Conservation (phyloP, 2,888 invertebrate species). For the Chalcis sispes region DNA sequence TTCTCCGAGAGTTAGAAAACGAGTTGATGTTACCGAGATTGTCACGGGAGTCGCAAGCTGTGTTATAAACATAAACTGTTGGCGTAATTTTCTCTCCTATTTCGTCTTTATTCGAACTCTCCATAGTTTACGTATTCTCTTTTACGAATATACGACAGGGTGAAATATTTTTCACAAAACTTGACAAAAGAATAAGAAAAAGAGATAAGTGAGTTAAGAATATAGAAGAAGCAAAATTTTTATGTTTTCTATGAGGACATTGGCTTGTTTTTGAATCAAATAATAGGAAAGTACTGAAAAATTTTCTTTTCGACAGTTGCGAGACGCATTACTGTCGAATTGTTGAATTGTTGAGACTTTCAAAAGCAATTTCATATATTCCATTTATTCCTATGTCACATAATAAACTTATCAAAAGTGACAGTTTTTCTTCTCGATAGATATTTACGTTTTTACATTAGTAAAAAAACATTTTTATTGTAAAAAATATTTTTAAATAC, state of each 20-base stretch:
- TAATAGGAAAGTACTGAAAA: neutral
- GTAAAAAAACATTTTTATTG: no score
- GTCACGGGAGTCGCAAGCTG: neutral
- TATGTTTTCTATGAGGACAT: no score
- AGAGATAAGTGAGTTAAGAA: no score
- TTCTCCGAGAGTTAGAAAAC: no score
- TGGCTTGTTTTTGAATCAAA: no score
- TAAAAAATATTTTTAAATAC: constrained; percentile 7
- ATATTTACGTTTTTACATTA: no score
- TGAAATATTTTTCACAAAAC: constrained; percentile 18
- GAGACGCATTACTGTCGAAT: no score
- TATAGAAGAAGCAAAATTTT: no score
- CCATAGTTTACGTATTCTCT: neutral
- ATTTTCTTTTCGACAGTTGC: constrained; percentile 12
- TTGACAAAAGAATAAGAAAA: neutral
- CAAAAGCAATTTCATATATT: constrained; percentile 16
- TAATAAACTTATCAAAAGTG: constrained; percentile 26
- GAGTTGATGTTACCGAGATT: no score
- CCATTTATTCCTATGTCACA: constrained; percentile 4
- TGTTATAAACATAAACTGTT: constrained; percentile 7
- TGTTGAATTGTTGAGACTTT: neutral
- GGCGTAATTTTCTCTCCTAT: neutral
- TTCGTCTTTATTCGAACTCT: constrained; percentile 16
- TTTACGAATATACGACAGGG: neutral
- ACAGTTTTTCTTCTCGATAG: constrained; percentile 28